Base-by-base conservation (phyloP, 2,797 vertebrate genomes). In the Nyctibius grandis region DNA sequence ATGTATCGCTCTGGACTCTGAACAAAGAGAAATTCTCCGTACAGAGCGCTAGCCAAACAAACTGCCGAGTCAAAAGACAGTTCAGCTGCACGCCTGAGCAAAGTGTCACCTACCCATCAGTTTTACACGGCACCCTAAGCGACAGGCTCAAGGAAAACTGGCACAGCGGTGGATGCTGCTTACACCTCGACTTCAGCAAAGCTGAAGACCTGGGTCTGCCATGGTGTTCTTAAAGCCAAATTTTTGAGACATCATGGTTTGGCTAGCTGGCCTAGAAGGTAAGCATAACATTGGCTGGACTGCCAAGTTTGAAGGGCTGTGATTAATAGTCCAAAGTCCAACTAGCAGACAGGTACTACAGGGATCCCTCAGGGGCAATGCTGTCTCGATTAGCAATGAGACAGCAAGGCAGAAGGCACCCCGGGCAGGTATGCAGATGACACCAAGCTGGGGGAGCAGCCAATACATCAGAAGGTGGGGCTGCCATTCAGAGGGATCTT, bases 1-100 rank as follows among this genome's bases (percentile, higher is more conserved):
- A 61, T 0, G 3, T 15, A 81, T 0, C 1, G 0, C 56, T 80
- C 51, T 5, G 17, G 28, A 80, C 48, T 36, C 38, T 12, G 12
- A 50, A 34, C 51, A 76, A 69, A 76, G 31, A 68, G 9, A 68
- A 69, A 31, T 31, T 57, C 54, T 48, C 48, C 16, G 2, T 9
- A 22, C 31, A 89, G 48, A 75, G 51, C 28, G 67, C 9, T 9
- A 48, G 11, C 26, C 75, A 73, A 86, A 73, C 31, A 22, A 33
- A 10, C 51, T 31, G 22, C 17, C 14, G 1, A 38, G 26, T n/a
- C 56, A 45, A 59, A 60, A 73, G 23, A 34, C 34, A 60, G 47
- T 21, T 36, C 38, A 81, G 65, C 42, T 61, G 57, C 47, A 79
- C 5, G 26, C 18, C 15, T 13, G 21, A 65, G 86, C 63, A 15